These are phyloP conservation scores for Atethmia centrago DNA, from an alignment of 2,888 invertebrate species.

Conservation along the genomic window DNA sequence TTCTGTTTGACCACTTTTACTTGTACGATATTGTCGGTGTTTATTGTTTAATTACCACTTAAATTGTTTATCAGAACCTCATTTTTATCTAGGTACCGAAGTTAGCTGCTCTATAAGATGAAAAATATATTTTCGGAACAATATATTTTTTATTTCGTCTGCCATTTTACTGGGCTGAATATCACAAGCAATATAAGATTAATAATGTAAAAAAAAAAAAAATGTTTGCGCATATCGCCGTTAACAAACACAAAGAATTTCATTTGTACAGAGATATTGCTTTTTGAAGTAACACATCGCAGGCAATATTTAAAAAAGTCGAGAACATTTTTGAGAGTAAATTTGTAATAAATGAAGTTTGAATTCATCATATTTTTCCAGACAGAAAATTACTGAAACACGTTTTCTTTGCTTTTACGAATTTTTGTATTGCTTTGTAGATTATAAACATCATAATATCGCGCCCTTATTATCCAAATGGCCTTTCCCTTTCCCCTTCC, in stretches of 20 bases:
- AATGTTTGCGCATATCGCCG: neutral
- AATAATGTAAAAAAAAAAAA: slow-evolving; percentile 10
- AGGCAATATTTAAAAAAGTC: neutral
- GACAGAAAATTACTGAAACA: neutral
- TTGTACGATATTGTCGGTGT: too few relatives aligned
- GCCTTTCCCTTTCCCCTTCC: too few relatives aligned
- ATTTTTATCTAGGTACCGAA: too few relatives aligned
- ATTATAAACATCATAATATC: neutral
- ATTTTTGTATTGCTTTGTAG: neutral
- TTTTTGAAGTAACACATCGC: neutral
- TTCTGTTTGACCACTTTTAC: too few relatives aligned
- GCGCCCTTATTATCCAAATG: neutral
- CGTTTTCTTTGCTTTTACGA: neutral
- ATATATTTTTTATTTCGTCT: neutral
- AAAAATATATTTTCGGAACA: too few relatives aligned
- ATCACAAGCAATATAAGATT: neutral
- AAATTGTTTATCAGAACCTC: too few relatives aligned
- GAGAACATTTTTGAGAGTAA: neutral
- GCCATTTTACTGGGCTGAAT: neutral
- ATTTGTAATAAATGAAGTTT: slow-evolving; percentile 4
- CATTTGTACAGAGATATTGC: slow-evolving; percentile 7
- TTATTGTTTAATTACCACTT: too few relatives aligned
- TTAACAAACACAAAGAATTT: slow-evolving; percentile 15
- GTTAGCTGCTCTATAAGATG: too few relatives aligned
- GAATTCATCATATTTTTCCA: neutral